Evolutionary conservation across 23 tunicate genomes (phyloP), one percentile per base, ranked within the genome.

Genomic region (Aplidium turbinatum): DNA sequence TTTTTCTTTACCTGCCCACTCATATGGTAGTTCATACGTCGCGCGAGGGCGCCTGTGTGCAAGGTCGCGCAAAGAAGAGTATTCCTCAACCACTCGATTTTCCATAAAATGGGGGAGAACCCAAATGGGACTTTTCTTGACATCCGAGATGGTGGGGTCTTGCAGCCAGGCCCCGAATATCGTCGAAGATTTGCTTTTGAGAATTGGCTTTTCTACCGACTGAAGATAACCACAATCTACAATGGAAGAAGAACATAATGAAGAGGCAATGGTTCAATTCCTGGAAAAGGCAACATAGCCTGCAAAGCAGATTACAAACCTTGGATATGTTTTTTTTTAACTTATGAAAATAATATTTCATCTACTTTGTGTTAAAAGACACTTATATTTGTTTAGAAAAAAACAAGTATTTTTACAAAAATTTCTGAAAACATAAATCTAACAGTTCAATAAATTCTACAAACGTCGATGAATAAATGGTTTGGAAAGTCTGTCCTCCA

Each of bases 161-260:
- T 71, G 69, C 70, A 90, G 54, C 96, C 96, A 95, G 27, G 90
- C 82, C 21, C 99, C 99, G 48, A 75, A 95, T 72, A 83, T 78
- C 25, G 46, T 47, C 2, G 82, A 63, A 19, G 81, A 78, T 35
- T 84, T 79, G 20, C 60, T 73, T 0, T 55, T 57, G 7, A 76
- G 82, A 4, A 80, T 55, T 1, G 99, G 99, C 13, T 83, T 70
- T 26, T 56, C 40, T 4, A 95, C 73, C 21, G 70, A 62, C 1
- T 25, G 28, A n/a, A 95, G 50, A 48, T 29, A 48, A 16, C 84
- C 85, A 64, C 99, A 95, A 3, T 75, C 95, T 88, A n/a, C 28
- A 38, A 70, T 24, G 20, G 13, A 53, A 19, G 45, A 66, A 3
- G 38, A n/a, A n/a, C n/a, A n/a, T n/a, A n/a, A n/a, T n/a, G n/a